phyloP scores from a whole-genome alignment of 2,797 vertebrate species.

The Carduelis carduelis region DNA sequence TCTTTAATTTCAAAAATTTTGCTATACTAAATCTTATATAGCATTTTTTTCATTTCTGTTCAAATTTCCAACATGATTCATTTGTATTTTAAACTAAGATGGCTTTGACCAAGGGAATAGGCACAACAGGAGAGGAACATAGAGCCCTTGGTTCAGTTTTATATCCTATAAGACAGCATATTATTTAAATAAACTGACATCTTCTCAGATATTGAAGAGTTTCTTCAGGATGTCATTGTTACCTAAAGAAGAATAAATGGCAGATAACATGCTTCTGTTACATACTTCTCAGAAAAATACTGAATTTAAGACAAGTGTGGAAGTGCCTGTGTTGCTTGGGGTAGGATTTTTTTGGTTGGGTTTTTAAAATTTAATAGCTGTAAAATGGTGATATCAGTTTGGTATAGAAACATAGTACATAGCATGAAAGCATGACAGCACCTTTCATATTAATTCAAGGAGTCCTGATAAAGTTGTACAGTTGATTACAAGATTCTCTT shows the following conservation, averaged over 20 bases:
- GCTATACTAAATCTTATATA: not conserved
- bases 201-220: not conserved
- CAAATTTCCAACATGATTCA: not conserved
- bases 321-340: not conserved
- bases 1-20: not conserved
- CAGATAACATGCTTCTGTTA: not conserved
- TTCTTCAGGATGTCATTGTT: not conserved
- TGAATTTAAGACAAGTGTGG: not conserved
- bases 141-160: slow-evolving; percentile 1
- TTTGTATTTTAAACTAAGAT: not conserved
- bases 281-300: not conserved
- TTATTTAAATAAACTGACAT: not conserved
- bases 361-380: not conserved
- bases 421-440: not conserved
- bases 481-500: not conserved
- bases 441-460: not conserved
- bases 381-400: not conserved
- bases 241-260: not conserved
- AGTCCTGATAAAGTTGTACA: not conserved
- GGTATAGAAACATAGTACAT: not conserved
- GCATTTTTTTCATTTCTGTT: not conserved
- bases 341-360: not conserved
- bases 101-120: not conserved
- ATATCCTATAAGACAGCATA: not conserved
- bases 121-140: not conserved